Evolutionary conservation across 2,797 vertebrate genomes (phyloP).

Genomic region (Phataginus tetradactyla): DNA sequence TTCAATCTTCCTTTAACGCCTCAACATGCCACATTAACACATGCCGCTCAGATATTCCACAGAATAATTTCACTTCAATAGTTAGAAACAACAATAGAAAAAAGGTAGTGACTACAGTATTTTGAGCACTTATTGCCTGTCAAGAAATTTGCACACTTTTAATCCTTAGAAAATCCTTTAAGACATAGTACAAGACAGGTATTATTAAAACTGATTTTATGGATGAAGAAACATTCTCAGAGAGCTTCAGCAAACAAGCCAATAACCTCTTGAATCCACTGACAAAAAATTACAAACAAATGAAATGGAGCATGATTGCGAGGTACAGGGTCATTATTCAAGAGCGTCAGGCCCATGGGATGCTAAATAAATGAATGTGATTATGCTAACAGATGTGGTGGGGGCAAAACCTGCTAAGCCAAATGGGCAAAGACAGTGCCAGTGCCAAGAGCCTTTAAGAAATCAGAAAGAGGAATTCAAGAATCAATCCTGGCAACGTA

Average conservation of each 20-base stretch:
- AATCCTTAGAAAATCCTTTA: slow-evolving; percentile 3
- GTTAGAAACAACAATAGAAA: neutral
- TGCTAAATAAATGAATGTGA: neutral
- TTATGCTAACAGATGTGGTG: neutral
- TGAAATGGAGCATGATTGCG: neutral
- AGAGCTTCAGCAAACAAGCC: neutral
- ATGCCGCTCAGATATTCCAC: neutral
- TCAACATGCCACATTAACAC: neutral
- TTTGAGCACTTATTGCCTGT: neutral
- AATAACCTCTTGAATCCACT: slow-evolving; percentile 33
- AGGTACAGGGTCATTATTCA: neutral
- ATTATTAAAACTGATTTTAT: slow-evolving; percentile 21
- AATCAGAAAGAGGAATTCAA: slow-evolving; percentile 57
- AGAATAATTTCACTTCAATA: slow-evolving; percentile 1
- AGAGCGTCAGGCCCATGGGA: neutral
- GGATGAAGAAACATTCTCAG: neutral
- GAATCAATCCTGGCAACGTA: slow-evolving; percentile 48
- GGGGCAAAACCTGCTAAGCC: slow-evolving; percentile 39
- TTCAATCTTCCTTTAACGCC: neutral
- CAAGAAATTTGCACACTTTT: neutral
- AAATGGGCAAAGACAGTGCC: slow-evolving; percentile 40
- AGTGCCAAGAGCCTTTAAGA: slow-evolving; percentile 51
- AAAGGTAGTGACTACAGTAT: neutral
- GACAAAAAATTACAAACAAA: slow-evolving; percentile 32
- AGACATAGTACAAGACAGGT: neutral